Evolutionary conservation across 2,888 invertebrate genomes (phyloP).

Genomic region (Cryptus armator): DNA sequence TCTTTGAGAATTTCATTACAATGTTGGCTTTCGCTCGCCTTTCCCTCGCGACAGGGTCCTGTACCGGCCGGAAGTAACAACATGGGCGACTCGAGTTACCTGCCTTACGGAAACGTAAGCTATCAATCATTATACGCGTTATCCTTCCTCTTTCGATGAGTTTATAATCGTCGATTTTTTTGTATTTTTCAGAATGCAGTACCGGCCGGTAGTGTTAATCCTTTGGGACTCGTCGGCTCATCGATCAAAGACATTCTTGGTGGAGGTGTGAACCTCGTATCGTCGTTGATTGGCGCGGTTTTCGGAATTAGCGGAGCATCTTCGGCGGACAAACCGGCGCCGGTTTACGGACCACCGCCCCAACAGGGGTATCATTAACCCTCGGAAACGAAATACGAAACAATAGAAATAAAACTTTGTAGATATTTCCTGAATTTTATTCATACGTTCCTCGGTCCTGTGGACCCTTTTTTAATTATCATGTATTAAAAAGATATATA

Average conservation of each 20-base stretch:
- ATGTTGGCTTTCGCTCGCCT: neutral
- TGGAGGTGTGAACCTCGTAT: slow-evolving; percentile 76
- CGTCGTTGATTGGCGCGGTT: slow-evolving; percentile 77
- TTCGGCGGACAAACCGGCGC: slow-evolving; percentile 68
- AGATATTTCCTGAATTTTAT: too few species aligned
- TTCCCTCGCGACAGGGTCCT: slow-evolving; percentile 56
- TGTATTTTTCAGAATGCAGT: slow-evolving; percentile 60
- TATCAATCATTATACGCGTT: neutral
- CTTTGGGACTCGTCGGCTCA: slow-evolving; percentile 74
- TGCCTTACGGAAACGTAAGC: slow-evolving; percentile 68
- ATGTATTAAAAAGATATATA: too few species aligned
- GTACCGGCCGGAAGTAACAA: slow-evolving; percentile 62
- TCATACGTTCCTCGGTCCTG: too few species aligned
- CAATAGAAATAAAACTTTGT: neutral
- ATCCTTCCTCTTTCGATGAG: neutral
- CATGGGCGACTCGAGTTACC: slow-evolving; percentile 68
- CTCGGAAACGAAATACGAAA: too few species aligned
- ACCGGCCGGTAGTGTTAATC: slow-evolving; percentile 76
- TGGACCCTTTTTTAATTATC: too few species aligned
- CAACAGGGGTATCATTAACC: slow-evolving; percentile 46
- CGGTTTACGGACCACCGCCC: slow-evolving; percentile 74
- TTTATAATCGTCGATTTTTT: neutral
- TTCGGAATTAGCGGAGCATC: slow-evolving; percentile 80
- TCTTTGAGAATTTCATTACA: neutral
- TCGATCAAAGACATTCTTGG: slow-evolving; percentile 80